Base-by-base conservation (phyloP, 2,113 vertebrate species). In the Nesospiza acunhae region DNA sequence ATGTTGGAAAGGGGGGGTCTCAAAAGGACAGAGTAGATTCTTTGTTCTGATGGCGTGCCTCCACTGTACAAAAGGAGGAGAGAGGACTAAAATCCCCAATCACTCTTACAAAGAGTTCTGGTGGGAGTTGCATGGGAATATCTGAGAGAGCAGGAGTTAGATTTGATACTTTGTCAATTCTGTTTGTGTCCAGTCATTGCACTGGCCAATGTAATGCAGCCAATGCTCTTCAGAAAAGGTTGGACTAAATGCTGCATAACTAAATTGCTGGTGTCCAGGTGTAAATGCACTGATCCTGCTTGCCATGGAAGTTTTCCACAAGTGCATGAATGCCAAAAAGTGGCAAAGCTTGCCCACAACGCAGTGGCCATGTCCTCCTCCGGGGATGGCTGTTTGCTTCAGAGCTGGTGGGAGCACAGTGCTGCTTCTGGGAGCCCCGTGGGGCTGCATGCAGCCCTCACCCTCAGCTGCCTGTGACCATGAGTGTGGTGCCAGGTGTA, bases 381-480 rank as follows among this genome's bases (percentile, higher is more conserved):
- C 27, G 39, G 31, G 52, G 30, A 27, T 47, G 44, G 30, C 19
- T 55, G 6, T 55, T 85, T 31, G 19, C 30, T 35, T 60, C 63
- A 11, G 47, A n/a, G 44, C 12, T 50, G 26, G 31, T 50, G 52
- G 30, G 24, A 74, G 9, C 2, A 3, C n/a, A 52, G 12, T 0
- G 0, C 35, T 59, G 9, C 24, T 67, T 79, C 39, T 1, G 4
- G 55, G 30, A 72, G 33, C 23, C 21, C 17, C 1, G 3, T 15
- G 33, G 47, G 78, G 50, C 37, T 55, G 53, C 0, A 2, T 37
- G 72, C 53, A 82, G 21, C 33, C 70, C 52, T 67, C 5, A 8
- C 15, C 26, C 20, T 72, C 28, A 31, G 23, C 50, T 7, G 7
- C 46, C 62, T 68, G 75, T 84, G 44, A 42, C 67, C 26, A 3